Conservation (phyloP, 1,140 invertebrate genomes). For the Trinorchestia longiramus region DNA sequence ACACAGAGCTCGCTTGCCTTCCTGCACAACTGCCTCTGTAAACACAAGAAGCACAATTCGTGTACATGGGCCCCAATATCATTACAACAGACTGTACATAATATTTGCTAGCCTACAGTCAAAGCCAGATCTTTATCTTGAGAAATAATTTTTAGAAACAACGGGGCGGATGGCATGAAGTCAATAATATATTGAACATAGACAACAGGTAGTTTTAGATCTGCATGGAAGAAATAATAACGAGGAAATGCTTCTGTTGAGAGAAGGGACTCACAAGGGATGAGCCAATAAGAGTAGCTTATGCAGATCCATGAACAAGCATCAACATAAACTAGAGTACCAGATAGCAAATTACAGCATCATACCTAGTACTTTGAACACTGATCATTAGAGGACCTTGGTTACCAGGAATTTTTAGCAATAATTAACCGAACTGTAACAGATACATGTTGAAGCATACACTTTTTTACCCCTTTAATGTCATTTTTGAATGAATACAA, state of each 20-base stretch:
- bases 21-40: constrained; percentile 13
- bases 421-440: neutral
- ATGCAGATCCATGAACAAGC: neutral
- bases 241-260: neutral
- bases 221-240: neutral
- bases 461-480: neutral
- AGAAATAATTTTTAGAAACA: constrained; percentile 4
- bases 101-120: constrained; percentile 20
- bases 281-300: neutral
- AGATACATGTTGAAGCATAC: neutral
- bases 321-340: neutral
- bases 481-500: neutral
- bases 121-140: constrained; percentile 20
- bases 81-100: neutral
- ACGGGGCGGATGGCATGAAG: constrained; percentile 8
- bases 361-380: neutral
- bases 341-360: neutral
- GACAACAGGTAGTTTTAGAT: neutral
- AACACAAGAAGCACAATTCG: constrained; percentile 37
- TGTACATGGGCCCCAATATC: constrained; percentile 20
- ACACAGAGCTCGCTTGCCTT: neutral
- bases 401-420: neutral
- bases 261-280: neutral
- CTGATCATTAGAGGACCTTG: neutral
- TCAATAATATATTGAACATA: neutral